Evolutionary conservation across 2,797 vertebrate species (phyloP).

Genomic region (Chaenodraco wilsoni): DNA sequence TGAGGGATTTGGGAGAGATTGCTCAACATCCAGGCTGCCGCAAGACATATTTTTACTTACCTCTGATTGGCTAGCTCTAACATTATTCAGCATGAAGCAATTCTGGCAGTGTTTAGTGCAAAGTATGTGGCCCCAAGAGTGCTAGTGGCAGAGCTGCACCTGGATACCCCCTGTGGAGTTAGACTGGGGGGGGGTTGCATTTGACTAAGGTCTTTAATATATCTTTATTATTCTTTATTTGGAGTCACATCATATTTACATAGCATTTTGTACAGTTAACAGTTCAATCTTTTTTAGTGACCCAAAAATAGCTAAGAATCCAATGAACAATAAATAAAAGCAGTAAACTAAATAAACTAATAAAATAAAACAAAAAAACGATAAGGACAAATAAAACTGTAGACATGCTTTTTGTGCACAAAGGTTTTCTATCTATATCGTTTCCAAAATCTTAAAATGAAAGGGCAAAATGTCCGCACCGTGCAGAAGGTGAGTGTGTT

Average conservation of each 20-base stretch:
- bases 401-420: no score
- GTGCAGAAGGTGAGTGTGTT: constrained; percentile 1
- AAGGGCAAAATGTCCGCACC: not conserved
- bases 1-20: constrained; percentile 56
- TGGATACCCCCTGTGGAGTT: constrained; percentile 38
- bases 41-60: constrained; percentile 41
- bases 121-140: constrained; percentile 42
- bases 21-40: constrained; percentile 56
- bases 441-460: not conserved
- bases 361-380: no score
- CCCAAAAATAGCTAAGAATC: no score
- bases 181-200: not conserved
- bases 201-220: not conserved
- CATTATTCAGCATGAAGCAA: constrained; percentile 55
- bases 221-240: no score
- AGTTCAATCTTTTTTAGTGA: no score
- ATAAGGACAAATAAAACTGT: no score
- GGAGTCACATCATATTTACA: no score
- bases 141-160: constrained; percentile 31
- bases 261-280: no score
- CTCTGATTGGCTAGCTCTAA: constrained; percentile 36
- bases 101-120: constrained; percentile 44
- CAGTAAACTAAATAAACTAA: no score
- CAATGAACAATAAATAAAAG: no score
- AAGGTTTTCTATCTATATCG: no score